Percentiles rank a stretch among this genome's conserved stretches.
Conservation (phyloP, 2,113 vertebrate genomes). For the Gasterosteus aculeatus region DNA sequence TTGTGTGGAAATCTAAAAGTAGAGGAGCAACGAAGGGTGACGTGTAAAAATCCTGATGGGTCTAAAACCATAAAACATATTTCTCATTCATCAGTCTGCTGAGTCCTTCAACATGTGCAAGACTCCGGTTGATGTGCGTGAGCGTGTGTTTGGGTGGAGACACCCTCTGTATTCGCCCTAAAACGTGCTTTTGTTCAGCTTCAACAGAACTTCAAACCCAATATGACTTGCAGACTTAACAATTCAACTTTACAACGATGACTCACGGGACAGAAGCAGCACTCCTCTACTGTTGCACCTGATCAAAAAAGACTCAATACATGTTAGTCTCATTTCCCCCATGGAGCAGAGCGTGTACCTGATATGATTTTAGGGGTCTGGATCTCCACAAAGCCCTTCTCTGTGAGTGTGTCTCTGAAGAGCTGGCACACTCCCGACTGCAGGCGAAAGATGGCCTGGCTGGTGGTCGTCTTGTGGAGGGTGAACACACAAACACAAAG, state of each 20-base stretch:
- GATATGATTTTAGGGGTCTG: slow-evolving; percentile 99
- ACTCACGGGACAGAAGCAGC: slow-evolving; percentile 42
- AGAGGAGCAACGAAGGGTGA: slow-evolving; percentile 8
- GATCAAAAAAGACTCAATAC: slow-evolving; percentile 2
- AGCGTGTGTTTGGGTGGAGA: background rate
- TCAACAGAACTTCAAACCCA: slow-evolving; percentile 1
- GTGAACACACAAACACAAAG: slow-evolving; percentile 6
- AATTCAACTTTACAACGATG: slow-evolving; percentile 45
- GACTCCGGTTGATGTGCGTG: background rate
- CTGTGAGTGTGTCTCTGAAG: slow-evolving; percentile 93
- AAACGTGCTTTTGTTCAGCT: background rate
- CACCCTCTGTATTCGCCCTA: background rate
- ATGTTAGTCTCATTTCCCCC: background rate
- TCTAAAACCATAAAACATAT: slow-evolving; percentile 17
- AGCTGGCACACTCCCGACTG: slow-evolving; percentile 95
- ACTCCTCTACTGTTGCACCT: background rate
- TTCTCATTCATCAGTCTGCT: background rate
- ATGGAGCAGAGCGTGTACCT: slow-evolving; percentile 77
- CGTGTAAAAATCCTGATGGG: slow-evolving; percentile 15
- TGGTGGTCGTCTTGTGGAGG: slow-evolving; percentile 90
- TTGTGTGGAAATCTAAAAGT: slow-evolving; percentile 23
- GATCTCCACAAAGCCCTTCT: slow-evolving; percentile 96
- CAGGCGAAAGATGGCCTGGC: slow-evolving; percentile 93
- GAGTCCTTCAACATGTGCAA: background rate
- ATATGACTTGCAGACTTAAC: slow-evolving; percentile 5